phyloP scores from a whole-genome alignment of 2,888 invertebrate genomes.

The Chrysodeixis includens region DNA sequence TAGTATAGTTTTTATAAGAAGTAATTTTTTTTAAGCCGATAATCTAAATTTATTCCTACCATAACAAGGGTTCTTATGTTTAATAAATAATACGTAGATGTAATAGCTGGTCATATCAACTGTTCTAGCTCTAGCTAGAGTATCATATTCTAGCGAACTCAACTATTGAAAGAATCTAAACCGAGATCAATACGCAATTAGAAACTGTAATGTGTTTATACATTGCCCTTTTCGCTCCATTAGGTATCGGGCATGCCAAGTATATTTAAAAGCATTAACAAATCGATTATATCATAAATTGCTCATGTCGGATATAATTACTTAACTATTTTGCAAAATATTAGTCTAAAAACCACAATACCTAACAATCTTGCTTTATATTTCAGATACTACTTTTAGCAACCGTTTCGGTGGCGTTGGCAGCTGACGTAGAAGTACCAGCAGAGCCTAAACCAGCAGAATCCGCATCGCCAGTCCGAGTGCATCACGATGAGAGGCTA shows the following conservation, averaged over 20 bases:
- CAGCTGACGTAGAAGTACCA: conserved; percentile 20
- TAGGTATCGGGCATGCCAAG: neutral
- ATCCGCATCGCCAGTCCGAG: conserved; percentile 34
- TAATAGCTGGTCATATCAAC: too few species aligned
- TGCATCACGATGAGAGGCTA: conserved; percentile 29
- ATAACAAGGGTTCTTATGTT: too few species aligned
- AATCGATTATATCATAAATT: neutral
- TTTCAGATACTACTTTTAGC: conserved; percentile 60
- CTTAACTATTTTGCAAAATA: too few species aligned
- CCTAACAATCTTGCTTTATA: conserved; percentile 2
- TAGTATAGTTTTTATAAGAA: too few species aligned
- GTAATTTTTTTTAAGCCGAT: too few species aligned
- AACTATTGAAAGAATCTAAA: too few species aligned
- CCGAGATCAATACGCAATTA: too few species aligned
- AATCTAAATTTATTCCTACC: too few species aligned
- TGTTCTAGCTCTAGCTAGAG: too few species aligned
- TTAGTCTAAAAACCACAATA: neutral
- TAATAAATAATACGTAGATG: too few species aligned
- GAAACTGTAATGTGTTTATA: neutral
- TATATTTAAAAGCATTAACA: neutral
- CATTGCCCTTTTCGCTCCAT: neutral
- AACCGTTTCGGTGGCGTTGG: conserved; percentile 39
- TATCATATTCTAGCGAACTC: too few species aligned
- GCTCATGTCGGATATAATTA: neutral
- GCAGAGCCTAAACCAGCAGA: conserved; percentile 42